A percentile compares a stretch with the other conserved stretches of the same genome.
phyloP scores from a whole-genome alignment of 2,797 vertebrate genomes.

The Pogoniulus pusillus region DNA sequence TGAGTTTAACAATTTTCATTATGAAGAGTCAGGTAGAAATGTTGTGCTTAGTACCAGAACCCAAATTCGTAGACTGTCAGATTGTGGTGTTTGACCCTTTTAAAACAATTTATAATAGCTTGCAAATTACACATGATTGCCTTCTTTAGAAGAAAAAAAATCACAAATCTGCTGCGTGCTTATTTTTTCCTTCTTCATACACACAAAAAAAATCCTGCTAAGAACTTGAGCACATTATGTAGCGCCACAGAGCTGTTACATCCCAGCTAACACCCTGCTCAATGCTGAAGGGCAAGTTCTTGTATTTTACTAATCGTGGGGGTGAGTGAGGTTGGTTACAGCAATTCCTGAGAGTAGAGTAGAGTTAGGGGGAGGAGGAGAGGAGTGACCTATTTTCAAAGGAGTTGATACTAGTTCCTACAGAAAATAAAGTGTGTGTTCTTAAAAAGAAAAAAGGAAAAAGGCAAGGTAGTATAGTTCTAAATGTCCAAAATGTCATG shows the following conservation, averaged over 20 bases:
- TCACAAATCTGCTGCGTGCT: neutral
- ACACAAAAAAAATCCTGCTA: neutral
- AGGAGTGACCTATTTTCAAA: neutral
- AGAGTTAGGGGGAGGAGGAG: neutral
- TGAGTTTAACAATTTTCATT: too few species aligned
- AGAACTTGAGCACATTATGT: neutral
- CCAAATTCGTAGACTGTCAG: neutral
- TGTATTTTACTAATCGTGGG: neutral
- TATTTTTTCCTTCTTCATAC: neutral
- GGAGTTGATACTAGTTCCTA: neutral
- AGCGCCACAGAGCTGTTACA: neutral
- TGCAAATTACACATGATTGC: neutral
- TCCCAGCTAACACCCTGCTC: neutral
- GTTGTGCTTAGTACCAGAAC: slow-evolving; percentile 7
- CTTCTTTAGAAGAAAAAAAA: neutral
- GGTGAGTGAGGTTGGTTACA: neutral
- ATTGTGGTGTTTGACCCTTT: neutral
- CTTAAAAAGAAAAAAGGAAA: too few species aligned
- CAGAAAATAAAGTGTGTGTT: too few species aligned
- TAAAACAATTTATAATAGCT: too few species aligned
- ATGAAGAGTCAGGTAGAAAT: neutral
- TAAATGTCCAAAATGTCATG: neutral
- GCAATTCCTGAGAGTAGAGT: neutral
- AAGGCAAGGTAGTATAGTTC: neutral
- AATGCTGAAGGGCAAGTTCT: neutral